A percentile compares a stretch with the other conserved stretches of the same genome.
phyloP scores from a whole-genome alignment of 2,113 vertebrate genomes.

The Elanoides forficatus region DNA sequence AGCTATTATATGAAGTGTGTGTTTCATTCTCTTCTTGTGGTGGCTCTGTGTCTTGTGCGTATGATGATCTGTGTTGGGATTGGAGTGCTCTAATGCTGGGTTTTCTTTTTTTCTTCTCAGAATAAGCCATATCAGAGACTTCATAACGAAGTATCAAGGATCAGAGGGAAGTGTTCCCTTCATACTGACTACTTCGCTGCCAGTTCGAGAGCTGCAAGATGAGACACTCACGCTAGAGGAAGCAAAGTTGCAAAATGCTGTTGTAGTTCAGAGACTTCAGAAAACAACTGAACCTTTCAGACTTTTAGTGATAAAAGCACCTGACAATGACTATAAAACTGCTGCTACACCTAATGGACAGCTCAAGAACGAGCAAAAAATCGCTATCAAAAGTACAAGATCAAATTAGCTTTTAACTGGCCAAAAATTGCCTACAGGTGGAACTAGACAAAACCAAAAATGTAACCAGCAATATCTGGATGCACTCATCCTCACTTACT shows the following conservation, averaged over 20 bases:
- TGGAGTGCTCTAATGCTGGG: not conserved
- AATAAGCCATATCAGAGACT: conserved; percentile 87
- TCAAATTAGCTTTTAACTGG: conserved; percentile 13
- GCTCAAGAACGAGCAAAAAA: not conserved
- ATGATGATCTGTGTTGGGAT: not conserved
- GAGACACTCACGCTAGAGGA: conserved; percentile 83
- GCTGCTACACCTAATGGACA: conserved; percentile 11
- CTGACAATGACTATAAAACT: conserved; percentile 5
- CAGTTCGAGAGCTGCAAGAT: conserved; percentile 77
- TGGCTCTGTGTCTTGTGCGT: not conserved
- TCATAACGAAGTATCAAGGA: conserved; percentile 83
- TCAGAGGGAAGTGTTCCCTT: conserved; percentile 76
- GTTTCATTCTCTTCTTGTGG: not conserved
- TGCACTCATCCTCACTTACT: not conserved
- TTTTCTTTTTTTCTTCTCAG: conserved; percentile 64
- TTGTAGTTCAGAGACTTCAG: conserved; percentile 86
- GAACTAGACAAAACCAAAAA: conserved; percentile 59
- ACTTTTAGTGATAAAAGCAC: conserved; percentile 32
- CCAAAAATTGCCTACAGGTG: not conserved
- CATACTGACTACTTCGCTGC: conserved; percentile 84
- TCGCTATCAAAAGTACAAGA: not conserved
- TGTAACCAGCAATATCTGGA: conserved; percentile 45
- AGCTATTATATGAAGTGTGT: not conserved
- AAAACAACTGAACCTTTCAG: conserved; percentile 78
- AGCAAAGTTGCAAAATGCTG: conserved; percentile 84